phyloP scores from a whole-genome alignment of 2,113 vertebrate species.

The Epinephelus cyanopodus region DNA sequence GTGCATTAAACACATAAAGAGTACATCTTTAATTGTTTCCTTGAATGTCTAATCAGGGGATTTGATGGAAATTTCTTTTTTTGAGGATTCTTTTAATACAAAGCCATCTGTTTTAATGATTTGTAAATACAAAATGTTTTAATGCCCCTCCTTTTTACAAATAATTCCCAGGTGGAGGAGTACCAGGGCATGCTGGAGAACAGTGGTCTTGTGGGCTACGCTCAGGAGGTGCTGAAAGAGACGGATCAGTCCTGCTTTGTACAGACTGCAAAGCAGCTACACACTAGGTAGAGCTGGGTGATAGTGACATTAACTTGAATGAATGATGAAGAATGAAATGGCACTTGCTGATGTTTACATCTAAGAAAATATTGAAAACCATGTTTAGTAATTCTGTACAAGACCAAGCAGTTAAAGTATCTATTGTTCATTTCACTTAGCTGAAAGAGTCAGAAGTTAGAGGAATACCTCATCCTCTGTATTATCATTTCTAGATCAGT shows the following conservation, averaged over 20 bases:
- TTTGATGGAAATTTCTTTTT: not conserved
- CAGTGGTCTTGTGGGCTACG: conserved; percentile 95
- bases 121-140: not conserved
- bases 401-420: not conserved
- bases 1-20: not conserved
- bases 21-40: not conserved
- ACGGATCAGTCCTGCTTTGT: conserved; percentile 98
- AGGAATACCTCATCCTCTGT: too few relatives aligned
- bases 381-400: not conserved
- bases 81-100: not conserved
- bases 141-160: not conserved
- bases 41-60: not conserved
- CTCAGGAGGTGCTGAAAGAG: conserved; percentile 98
- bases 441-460: not conserved
- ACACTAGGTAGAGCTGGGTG: conserved; percentile 87
- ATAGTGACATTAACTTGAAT: not conserved
- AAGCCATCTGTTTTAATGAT: not conserved
- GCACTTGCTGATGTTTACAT: not conserved
- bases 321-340: not conserved
- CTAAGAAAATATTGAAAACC: not conserved
- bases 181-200: conserved; percentile 98
- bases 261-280: conserved; percentile 97
- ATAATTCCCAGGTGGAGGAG: conserved; percentile 86
- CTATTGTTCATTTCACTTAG: not conserved
- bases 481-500: too few relatives aligned